These are phyloP conservation scores for Morphnarchus princeps DNA, from an alignment of 2,113 vertebrate genomes.

Conservation along the genomic window DNA sequence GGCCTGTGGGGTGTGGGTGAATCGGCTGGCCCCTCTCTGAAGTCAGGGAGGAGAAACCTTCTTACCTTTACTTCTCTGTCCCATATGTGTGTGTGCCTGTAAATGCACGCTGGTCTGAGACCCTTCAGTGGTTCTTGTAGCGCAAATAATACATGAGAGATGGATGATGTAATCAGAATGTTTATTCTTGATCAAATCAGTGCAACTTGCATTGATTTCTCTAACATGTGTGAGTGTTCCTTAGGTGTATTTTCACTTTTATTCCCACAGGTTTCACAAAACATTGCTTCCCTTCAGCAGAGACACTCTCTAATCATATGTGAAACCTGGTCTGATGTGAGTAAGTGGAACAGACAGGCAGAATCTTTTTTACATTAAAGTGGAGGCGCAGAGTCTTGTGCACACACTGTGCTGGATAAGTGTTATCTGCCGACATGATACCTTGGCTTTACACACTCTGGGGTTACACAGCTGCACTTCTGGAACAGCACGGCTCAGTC, in stretches of 20 bases:
- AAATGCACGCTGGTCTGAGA: neutral
- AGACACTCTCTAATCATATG: neutral
- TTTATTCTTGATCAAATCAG: neutral
- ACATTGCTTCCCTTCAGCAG: neutral
- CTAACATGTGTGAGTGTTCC: accelerated
- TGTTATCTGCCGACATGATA: neutral
- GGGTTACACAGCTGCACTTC: accelerated
- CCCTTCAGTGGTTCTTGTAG: neutral
- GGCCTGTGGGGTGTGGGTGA: accelerated
- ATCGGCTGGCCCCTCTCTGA: accelerated
- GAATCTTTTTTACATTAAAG: neutral
- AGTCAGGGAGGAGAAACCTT: neutral
- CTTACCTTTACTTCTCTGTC: neutral
- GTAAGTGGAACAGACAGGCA: neutral
- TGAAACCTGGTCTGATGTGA: neutral
- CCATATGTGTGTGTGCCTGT: accelerated
- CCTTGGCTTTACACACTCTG: neutral
- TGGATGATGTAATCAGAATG: no score
- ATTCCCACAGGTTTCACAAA: neutral
- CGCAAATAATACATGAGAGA: neutral
- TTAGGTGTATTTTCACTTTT: neutral
- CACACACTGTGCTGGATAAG: neutral
- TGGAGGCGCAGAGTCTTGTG: neutral
- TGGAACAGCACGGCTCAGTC: accelerated
- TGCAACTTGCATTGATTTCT: neutral